phyloP scores from a whole-genome alignment of 2,888 invertebrate genomes.

The Eilema sororculum region DNA sequence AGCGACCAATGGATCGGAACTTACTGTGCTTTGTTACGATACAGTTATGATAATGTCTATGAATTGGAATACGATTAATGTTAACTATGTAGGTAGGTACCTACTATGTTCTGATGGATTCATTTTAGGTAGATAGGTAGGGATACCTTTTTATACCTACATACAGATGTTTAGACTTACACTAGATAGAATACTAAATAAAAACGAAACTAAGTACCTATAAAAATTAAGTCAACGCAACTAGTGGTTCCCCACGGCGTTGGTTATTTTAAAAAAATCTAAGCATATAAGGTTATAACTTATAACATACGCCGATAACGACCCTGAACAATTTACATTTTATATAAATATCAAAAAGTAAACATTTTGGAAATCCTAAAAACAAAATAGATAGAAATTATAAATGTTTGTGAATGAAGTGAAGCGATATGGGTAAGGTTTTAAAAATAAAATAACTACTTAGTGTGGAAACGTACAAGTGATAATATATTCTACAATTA shows the following conservation, averaged over 20 bases:
- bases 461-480: no score
- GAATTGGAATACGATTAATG: conserved; percentile 38
- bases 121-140: background rate
- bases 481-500: no score
- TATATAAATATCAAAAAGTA: conserved; percentile 72
- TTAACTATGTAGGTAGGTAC: conserved; percentile 34
- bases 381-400: conserved; percentile 54
- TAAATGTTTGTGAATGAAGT: conserved; percentile 17
- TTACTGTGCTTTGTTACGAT: conserved; percentile 62
- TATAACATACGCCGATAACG: no score
- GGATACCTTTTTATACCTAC: conserved; percentile 34
- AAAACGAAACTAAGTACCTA: no score
- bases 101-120: conserved; percentile 19
- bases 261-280: conserved; percentile 62
- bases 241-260: conserved; percentile 54
- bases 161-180: no score
- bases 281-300: conserved; percentile 52
- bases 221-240: conserved; percentile 57
- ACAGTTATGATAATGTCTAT: conserved; percentile 57
- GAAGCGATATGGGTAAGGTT: conserved; percentile 18
- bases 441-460: no score
- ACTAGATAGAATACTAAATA: no score
- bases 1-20: conserved; percentile 74
- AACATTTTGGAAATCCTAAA: conserved; percentile 56
- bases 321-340: conserved; percentile 75